Base-by-base conservation (phyloP, 53 echinoderm and acorn worm species). In the Temnopleurus reevesii region DNA sequence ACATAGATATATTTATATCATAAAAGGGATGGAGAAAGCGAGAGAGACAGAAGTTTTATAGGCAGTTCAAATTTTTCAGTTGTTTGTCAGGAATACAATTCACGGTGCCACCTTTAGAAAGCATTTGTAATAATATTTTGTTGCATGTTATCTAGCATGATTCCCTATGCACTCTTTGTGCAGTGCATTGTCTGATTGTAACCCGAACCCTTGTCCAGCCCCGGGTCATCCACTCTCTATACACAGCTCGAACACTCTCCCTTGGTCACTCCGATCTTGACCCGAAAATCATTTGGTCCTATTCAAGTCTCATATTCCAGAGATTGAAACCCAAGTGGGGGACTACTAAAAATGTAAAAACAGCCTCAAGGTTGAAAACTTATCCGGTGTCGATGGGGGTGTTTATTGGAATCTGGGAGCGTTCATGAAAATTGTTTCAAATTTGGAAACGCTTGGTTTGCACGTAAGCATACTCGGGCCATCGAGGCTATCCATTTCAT, bases 251-350 rank as follows among this genome's bases (percentile, higher is more conserved):
- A 71, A 27, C 36, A 38, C 71, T 12, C 71, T 71, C 71, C 71
- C 71, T 71, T 71, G 71, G 71, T 71, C 71, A 71, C 21, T 19
- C 15, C 36, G 43, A 71, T 71, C 71, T 71, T 71, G 71, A 71
- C 71, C 71, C 21, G 13, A 71, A n/a, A 43, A 71, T 71, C 71
- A 71, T 71, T 41, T 41, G 41, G 6, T 10, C 71, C 10, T 18
- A 41, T 71, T 41, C 71, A 71, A 71, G 2, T 41, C 36, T 71
- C 43, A 38, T 71, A 56, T 65, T 65, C 51, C 41, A 26, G n/a
- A 0, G 49, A 79, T 47, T 46, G 49, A 79, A 34, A 83, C 83
- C 83, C 56, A 83, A n/a, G 83, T 83, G 83, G 83, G 83, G 23
- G 83, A 83, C 35, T 56, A 27, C 83, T 49, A 46, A 79, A 79